Evolutionary conservation across 2,113 vertebrate species (phyloP), one percentile per base, ranked within the genome.

Genomic region (Nerophis lumbriciformis): DNA sequence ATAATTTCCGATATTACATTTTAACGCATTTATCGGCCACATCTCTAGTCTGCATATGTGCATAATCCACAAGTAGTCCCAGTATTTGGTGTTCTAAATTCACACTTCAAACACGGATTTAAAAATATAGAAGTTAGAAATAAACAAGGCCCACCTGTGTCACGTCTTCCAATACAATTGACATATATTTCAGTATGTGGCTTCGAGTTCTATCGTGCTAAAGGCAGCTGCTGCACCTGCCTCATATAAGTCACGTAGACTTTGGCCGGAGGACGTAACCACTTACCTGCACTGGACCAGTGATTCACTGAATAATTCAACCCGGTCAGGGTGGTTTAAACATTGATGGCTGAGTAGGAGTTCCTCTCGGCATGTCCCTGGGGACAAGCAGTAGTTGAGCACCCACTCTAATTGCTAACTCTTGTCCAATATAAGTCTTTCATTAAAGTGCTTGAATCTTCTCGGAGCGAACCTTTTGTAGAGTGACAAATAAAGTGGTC

Each of bases 331-430:
- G 60, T 63, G 69, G 67, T 80, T 87, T 81, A 88, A 88, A 87
- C 78, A 87, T 88, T 85, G 72, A 89, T 79, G 63, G 77, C 62
- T 59, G 75, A 76, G 80, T 79, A 67, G 80, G 83, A 81, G 83
- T 78, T 76, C 72, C 77, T 79, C 78, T 61, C 50, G 66, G 82
- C 64, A 63, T 73, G 66, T 80, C 81, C 83, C 71, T 51, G 48
- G 75, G 80, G 84, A 81, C 71, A 51, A 56, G 66, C 67, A 69
- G 75, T 61, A 63, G 74, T 76, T 70, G 72, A 80, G 70, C 58
- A 73, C 74, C 77, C 73, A 62, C 66, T 80, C 71, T 87, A 88
- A 88, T 87, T 88, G 82, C 81, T 60, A 79, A 84, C 77, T 83
- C 78, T 80, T 83, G 87, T 86, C 74, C 80, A 75, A 70, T 45